These are phyloP conservation scores for Panzeria rudis DNA, from an alignment of 2,888 invertebrate genomes.

Conservation along the genomic window DNA sequence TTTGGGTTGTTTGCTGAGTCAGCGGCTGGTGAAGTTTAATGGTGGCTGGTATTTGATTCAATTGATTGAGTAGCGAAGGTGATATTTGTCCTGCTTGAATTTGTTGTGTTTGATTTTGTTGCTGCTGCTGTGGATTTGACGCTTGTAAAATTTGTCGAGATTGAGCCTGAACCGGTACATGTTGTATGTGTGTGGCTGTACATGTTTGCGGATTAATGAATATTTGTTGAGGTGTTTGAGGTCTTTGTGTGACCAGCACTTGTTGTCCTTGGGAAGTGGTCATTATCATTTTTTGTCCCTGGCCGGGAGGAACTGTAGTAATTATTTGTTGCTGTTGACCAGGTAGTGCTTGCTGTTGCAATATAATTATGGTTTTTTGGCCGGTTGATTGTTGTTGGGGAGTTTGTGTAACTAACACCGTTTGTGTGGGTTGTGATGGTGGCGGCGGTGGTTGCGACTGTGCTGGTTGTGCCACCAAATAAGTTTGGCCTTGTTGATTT, in stretches of 20 bases:
- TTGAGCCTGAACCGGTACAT: constrained; percentile 67
- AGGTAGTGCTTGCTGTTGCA: constrained; percentile 85
- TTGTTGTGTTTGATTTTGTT: constrained; percentile 63
- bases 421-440: constrained; percentile 84
- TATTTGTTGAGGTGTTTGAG: constrained; percentile 75
- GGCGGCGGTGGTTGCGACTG: constrained; percentile 82
- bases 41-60: constrained; percentile 83
- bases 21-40: constrained; percentile 84
- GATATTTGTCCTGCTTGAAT: constrained; percentile 85
- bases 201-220: constrained; percentile 77
- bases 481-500: constrained; percentile 86
- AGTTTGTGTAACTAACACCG: constrained; percentile 88
- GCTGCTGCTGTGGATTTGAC: constrained; percentile 82
- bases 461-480: constrained; percentile 87
- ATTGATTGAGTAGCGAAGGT: constrained; percentile 80
- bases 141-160: constrained; percentile 74
- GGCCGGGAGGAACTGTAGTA: constrained; percentile 78
- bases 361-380: constrained; percentile 89
- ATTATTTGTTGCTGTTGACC: constrained; percentile 80
- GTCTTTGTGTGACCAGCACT: constrained; percentile 86
- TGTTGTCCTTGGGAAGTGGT: constrained; percentile 88
- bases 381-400: constrained; percentile 88
- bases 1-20: constrained; percentile 65
- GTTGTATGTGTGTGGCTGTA: constrained; percentile 74
- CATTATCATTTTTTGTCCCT: constrained; percentile 86